These are phyloP conservation scores for Apis florea DNA, from an alignment of 1,140 invertebrate species.

Conservation along the genomic window DNA sequence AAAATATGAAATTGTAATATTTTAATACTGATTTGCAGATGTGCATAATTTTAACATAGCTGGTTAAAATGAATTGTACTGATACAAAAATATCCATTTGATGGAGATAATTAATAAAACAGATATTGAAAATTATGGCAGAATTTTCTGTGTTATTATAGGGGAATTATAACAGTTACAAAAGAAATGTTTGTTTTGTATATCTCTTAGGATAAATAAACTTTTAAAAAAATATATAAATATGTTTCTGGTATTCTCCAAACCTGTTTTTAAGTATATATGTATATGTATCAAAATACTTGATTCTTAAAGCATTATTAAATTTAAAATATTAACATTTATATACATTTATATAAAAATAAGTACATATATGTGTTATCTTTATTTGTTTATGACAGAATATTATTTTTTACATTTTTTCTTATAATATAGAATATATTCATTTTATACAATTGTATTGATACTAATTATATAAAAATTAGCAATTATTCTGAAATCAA, in stretches of 20 bases:
- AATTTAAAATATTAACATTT: conserved; percentile 35
- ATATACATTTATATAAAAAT: conserved; percentile 42
- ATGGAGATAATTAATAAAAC: conserved; percentile 71
- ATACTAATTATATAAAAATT: conserved; percentile 19
- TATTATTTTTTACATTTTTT: conserved; percentile 36
- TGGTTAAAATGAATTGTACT: conserved; percentile 78
- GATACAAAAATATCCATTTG: conserved; percentile 72
- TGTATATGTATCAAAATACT: conserved; percentile 27
- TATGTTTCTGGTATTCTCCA: conserved; percentile 44
- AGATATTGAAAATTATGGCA: conserved; percentile 72
- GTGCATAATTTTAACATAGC: conserved; percentile 79
- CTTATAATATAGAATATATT: conserved; percentile 4
- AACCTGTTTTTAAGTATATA: conserved; percentile 36
- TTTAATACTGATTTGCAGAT: conserved; percentile 81
- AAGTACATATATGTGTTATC: conserved; percentile 34
- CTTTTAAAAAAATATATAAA: conserved; percentile 76
- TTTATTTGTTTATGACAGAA: conserved; percentile 28
- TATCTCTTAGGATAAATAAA: conserved; percentile 81
- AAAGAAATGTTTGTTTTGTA: conserved; percentile 80
- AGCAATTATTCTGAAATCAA: not conserved
- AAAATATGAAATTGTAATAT: conserved; percentile 81
- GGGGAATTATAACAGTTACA: conserved; percentile 77
- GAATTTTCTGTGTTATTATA: conserved; percentile 79
- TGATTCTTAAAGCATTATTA: conserved; percentile 38
- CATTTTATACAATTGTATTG: conserved; percentile 17